Conservation (phyloP, 2,888 invertebrate genomes). For the Philereme vetulata region DNA sequence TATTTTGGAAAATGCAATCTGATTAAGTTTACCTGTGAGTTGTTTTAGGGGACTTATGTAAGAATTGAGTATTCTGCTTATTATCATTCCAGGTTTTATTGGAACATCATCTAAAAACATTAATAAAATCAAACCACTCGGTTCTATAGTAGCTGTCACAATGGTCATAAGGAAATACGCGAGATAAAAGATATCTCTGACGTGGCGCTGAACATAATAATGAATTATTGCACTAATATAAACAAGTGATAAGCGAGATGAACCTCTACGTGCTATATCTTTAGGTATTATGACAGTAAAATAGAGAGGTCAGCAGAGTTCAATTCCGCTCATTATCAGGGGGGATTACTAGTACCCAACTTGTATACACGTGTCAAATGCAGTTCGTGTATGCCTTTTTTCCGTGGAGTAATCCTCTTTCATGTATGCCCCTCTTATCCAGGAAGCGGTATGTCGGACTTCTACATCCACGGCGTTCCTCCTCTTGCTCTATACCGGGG, state of each 20-base stretch:
- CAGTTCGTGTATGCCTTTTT: too few relatives aligned
- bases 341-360: constrained; percentile 12
- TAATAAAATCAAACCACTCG: neutral
- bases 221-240: neutral
- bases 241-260: constrained; percentile 18
- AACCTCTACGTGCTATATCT: constrained; percentile 12
- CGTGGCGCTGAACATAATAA: too few relatives aligned
- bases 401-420: too few relatives aligned
- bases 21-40: constrained; percentile 43
- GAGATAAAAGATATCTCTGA: too few relatives aligned
- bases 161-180: too few relatives aligned
- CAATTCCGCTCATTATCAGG: constrained; percentile 6
- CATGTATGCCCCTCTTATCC: too few relatives aligned
- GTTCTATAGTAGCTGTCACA: too few relatives aligned
- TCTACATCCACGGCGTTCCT: too few relatives aligned
- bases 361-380: neutral
- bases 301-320: constrained; percentile 13
- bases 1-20: neutral
- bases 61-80: constrained; percentile 42
- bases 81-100: constrained; percentile 21
- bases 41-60: constrained; percentile 46
- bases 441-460: too few relatives aligned
- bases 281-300: constrained; percentile 10
- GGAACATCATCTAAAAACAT: constrained; percentile 15
- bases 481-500: too few relatives aligned